phyloP scores from a whole-genome alignment of 2,113 vertebrate genomes.

The Thymallus thymallus region DNA sequence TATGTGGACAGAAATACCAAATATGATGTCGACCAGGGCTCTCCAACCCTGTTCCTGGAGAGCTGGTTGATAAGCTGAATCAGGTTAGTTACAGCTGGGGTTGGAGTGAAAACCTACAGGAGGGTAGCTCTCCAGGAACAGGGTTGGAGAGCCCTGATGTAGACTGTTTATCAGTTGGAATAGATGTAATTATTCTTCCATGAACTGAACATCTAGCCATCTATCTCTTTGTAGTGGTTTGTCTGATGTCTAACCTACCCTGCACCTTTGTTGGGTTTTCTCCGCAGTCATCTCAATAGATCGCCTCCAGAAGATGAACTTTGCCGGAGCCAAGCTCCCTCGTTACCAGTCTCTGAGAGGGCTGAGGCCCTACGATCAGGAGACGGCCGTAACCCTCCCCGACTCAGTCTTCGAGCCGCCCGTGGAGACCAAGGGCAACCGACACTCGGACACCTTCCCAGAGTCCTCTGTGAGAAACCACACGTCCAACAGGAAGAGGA shows the following conservation, averaged over 20 bases:
- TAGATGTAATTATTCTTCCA: not conserved
- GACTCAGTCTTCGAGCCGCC: conserved; percentile 79
- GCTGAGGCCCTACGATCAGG: conserved; percentile 80
- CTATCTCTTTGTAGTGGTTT: not conserved
- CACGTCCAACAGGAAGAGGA: conserved; percentile 71
- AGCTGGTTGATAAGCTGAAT: too few relatives aligned
- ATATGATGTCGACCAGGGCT: not conserved
- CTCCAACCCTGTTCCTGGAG: too few relatives aligned
- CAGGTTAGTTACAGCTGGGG: too few relatives aligned
- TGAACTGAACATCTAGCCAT: not conserved
- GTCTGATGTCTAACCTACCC: not conserved
- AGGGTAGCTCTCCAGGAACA: too few relatives aligned
- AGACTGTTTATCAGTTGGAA: not conserved
- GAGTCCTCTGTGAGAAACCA: conserved; percentile 63
- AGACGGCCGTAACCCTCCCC: conserved; percentile 85
- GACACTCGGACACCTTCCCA: conserved; percentile 61
- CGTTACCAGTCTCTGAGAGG: conserved; percentile 84
- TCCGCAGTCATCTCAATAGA: conserved; percentile 88
- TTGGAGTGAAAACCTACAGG: too few relatives aligned
- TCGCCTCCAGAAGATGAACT: conserved; percentile 87
- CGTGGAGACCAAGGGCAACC: conserved; percentile 67
- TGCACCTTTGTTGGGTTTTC: not conserved
- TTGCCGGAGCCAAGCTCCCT: conserved; percentile 82
- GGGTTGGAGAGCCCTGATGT: not conserved
- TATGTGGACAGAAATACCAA: not conserved